Conservation (phyloP, 1,140 invertebrate species). For the Steinernema feltiae region DNA sequence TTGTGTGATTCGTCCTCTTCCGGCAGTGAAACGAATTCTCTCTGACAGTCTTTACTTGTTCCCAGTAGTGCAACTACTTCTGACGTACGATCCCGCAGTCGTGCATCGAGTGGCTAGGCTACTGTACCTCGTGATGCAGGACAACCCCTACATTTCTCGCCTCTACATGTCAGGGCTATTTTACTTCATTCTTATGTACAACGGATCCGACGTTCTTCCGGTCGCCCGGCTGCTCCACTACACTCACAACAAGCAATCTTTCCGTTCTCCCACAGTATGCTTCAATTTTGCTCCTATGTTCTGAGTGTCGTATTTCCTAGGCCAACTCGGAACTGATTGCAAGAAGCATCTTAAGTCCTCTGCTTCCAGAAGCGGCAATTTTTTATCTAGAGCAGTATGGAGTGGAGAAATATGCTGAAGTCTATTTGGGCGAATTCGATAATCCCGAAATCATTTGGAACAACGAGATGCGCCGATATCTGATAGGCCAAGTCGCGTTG, state of each 20-base stretch:
- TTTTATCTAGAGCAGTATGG: conserved; percentile 97
- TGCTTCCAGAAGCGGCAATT: conserved; percentile 97
- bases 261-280: conserved; percentile 59
- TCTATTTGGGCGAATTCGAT: conserved; percentile 96
- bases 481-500: conserved; percentile 90
- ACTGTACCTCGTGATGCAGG: conserved; percentile 60
- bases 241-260: conserved; percentile 88
- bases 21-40: conserved; percentile 78
- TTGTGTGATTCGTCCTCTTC: conserved; percentile 86
- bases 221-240: conserved; percentile 86
- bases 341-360: conserved; percentile 72
- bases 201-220: conserved; percentile 91
- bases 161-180: conserved; percentile 92
- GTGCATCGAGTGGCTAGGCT: conserved; percentile 84
- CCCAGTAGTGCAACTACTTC: conserved; percentile 83
- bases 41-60: conserved; percentile 81
- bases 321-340: conserved; percentile 53
- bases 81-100: conserved; percentile 93
- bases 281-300: neutral
- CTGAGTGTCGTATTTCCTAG: conserved; percentile 57
- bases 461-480: conserved; percentile 69
- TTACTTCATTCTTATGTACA: conserved; percentile 99
- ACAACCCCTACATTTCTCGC: conserved; percentile 88
- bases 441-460: conserved; percentile 89
- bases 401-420: conserved; percentile 94